phyloP scores from a whole-genome alignment of 1,140 invertebrate species.

The Tetragnatha versicolor region DNA sequence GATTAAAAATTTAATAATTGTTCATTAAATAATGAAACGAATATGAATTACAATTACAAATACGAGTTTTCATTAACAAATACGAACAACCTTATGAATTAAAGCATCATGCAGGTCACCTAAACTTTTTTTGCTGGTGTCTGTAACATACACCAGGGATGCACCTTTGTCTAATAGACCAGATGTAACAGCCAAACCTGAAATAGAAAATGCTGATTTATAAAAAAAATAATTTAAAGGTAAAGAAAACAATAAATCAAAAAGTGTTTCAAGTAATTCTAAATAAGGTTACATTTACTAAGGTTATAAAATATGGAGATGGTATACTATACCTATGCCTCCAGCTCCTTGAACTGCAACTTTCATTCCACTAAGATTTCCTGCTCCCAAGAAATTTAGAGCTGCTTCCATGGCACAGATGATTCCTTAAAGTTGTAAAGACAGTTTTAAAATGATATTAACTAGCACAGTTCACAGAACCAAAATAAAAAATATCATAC shows the following conservation, averaged over 20 bases:
- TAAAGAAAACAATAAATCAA: neutral
- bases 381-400: slow-evolving; percentile 57
- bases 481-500: no score
- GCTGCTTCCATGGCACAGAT: slow-evolving; percentile 60
- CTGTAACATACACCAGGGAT: slow-evolving; percentile 57
- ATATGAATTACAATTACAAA: no score
- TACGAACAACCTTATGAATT: slow-evolving; percentile 24
- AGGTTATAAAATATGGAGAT: no score
- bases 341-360: slow-evolving; percentile 59
- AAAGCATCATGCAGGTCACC: slow-evolving; percentile 57
- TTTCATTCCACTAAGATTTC: slow-evolving; percentile 57
- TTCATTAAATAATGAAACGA: no score
- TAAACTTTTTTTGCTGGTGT: slow-evolving; percentile 56
- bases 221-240: neutral
- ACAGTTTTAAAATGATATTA: slow-evolving; percentile 4
- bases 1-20: no score
- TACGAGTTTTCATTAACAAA: no score
- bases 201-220: neutral
- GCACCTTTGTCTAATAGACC: slow-evolving; percentile 56
- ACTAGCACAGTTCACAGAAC: neutral
- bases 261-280: no score
- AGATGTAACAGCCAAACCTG: slow-evolving; percentile 56
- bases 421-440: slow-evolving; percentile 58
- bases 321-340: slow-evolving; percentile 59
- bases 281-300: no score